Evolutionary conservation across 2,888 invertebrate genomes (phyloP), one percentile per base, ranked within the genome.

Genomic region (Synanthedon andrenaeformis): DNA sequence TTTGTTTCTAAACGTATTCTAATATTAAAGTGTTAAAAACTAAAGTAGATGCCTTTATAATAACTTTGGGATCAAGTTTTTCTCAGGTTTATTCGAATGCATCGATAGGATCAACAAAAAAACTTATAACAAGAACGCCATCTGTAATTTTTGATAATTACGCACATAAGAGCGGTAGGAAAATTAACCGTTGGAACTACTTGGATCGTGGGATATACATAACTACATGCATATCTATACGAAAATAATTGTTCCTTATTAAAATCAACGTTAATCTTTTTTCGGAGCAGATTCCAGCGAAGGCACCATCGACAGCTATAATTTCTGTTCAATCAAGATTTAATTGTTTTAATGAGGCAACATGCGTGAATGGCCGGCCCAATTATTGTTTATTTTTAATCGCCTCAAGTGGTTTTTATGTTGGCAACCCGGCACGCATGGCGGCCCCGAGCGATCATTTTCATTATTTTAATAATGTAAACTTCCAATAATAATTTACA

Each of bases 331-430:
- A 87, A 87, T 87, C 87, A 87, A 87, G 87, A 87, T 87, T 87
- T 87, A 87, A 87, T 87, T 87, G 87, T 87, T 87, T 87, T 87
- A 87, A 87, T 87, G 87, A 87, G 86, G 71, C 83, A 75, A 73
- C 86, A 86, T 87, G 87, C 87, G 87, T 87, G 87, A 87, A 87
- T 85, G 79, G 85, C 74, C 85, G 83, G 82, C 74, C 82, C 87
- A 87, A 87, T 87, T 87, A 87, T 85, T 87, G 87, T 87, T 87
- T 87, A 87, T 87, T 87, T 87, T 87, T 87, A 87, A 87, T 87
- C 85, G 87, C 86, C 87, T 68, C 79, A 77, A 87, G 87, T 77
- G 85, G 81, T 85, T 85, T 84, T 85, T 83, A 76, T 83, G 87
- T 85, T 86, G 79, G 87, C 86, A 81, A 84, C 70, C 76, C 76